Evolutionary conservation across 2,888 invertebrate species (phyloP).

Genomic region (Plemyria rubiginata): DNA sequence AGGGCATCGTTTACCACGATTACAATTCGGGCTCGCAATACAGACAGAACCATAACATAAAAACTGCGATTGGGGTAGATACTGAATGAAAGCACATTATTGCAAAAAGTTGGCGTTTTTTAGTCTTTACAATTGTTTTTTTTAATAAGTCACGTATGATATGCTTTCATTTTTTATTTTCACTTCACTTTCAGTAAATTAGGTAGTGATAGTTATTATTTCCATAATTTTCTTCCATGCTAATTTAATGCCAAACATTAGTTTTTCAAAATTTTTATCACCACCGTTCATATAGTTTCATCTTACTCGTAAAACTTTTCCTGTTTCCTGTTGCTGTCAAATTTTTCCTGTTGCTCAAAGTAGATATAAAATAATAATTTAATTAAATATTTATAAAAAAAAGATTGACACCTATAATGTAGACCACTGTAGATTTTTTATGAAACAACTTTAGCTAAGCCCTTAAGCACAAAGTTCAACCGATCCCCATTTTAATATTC

Average conservation of each 20-base stretch:
- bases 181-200: neutral
- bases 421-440: conserved; percentile 26
- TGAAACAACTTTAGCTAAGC: conserved; percentile 37
- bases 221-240: too few relatives aligned
- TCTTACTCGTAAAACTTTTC: too few relatives aligned
- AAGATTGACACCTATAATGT: neutral
- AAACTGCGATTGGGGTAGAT: neutral
- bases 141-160: neutral
- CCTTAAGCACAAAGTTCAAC: conserved; percentile 37
- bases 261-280: too few relatives aligned
- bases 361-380: neutral
- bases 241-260: too few relatives aligned
- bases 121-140: too few relatives aligned
- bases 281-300: too few relatives aligned
- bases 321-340: too few relatives aligned
- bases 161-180: neutral
- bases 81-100: neutral
- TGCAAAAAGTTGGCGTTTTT: too few relatives aligned
- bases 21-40: too few relatives aligned
- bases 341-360: neutral
- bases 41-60: too few relatives aligned
- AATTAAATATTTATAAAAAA: neutral
- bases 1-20: too few relatives aligned
- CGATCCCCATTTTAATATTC: conserved; percentile 38
- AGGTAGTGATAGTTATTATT: neutral